Evolutionary conservation across 2,113 vertebrate species (phyloP).

Genomic region (Ophiodon elongatus): DNA sequence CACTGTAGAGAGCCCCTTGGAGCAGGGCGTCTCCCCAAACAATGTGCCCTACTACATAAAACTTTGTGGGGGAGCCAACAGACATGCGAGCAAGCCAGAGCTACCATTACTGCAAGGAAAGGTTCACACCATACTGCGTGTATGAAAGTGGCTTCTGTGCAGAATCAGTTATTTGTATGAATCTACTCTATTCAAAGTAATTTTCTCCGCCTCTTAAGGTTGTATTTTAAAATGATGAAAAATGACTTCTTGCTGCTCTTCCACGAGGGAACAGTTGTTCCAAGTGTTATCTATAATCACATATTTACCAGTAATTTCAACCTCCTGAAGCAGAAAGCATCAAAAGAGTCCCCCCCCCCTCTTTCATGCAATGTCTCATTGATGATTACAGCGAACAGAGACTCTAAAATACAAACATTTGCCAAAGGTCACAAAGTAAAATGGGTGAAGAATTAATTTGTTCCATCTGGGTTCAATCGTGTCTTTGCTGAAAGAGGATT

Average conservation of each 20-base stretch:
- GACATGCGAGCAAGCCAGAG: neutral
- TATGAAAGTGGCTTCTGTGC: conserved; percentile 10
- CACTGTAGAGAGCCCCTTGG: conserved; percentile 94
- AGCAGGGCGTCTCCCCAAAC: conserved; percentile 95
- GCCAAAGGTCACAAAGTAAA: conserved; percentile 38
- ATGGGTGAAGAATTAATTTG: conserved; percentile 14
- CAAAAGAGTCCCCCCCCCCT: no score
- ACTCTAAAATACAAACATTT: conserved; percentile 16
- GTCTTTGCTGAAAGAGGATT: neutral
- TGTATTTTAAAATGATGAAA: conserved; percentile 9
- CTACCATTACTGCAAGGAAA: neutral
- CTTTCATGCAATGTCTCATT: conserved; percentile 22
- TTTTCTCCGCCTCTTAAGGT: neutral
- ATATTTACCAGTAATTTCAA: neutral
- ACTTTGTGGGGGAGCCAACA: neutral
- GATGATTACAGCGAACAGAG: conserved; percentile 21
- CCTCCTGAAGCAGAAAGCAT: conserved; percentile 1
- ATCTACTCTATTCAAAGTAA: neutral
- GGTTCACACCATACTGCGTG: neutral
- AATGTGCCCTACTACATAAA: conserved; percentile 99
- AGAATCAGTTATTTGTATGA: no score
- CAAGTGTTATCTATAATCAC: neutral
- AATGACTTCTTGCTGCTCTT: conserved; percentile 12
- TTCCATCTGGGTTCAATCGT: conserved; percentile 5
- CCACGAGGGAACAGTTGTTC: conserved; percentile 20